Evolutionary conservation across 1,140 invertebrate genomes (phyloP).

Genomic region (Holotrichia oblita): DNA sequence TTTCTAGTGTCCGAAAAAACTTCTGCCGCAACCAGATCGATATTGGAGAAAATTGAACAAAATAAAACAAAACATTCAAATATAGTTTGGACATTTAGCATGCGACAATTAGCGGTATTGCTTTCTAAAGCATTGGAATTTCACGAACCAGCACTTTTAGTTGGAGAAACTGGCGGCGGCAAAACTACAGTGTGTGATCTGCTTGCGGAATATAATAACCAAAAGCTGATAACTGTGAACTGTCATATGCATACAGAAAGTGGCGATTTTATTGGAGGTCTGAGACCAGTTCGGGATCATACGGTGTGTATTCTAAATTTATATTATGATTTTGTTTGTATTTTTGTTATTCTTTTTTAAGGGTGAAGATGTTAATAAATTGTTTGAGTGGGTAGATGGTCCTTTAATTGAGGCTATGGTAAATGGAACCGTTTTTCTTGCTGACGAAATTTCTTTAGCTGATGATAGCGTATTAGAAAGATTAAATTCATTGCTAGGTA

Average conservation of each 20-base stretch:
- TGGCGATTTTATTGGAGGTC: slow-evolving; percentile 95
- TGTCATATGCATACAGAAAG: slow-evolving; percentile 99
- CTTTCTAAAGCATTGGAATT: slow-evolving; percentile 90
- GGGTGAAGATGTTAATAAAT: slow-evolving; percentile 61
- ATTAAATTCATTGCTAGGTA: slow-evolving; percentile 90
- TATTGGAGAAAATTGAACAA: slow-evolving; percentile 74
- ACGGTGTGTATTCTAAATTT: slow-evolving; percentile 56
- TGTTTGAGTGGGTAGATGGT: slow-evolving; percentile 99
- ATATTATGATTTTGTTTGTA: neutral
- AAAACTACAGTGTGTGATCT: slow-evolving; percentile 98
- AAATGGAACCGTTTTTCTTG: slow-evolving; percentile 87
- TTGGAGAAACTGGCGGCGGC: slow-evolving; percentile 98
- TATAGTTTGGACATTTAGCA: slow-evolving; percentile 93
- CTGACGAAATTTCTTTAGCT: slow-evolving; percentile 99
- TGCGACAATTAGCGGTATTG: slow-evolving; percentile 91
- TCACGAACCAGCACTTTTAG: slow-evolving; percentile 93
- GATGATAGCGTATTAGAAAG: slow-evolving; percentile 98
- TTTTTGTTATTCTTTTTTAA: slow-evolving; percentile 43
- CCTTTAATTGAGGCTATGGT: slow-evolving; percentile 93
- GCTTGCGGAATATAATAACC: slow-evolving; percentile 73
- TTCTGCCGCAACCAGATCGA: slow-evolving; percentile 78
- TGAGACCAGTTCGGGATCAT: slow-evolving; percentile 87
- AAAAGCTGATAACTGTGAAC: slow-evolving; percentile 84
- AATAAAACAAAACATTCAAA: slow-evolving; percentile 73
- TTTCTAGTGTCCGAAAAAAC: slow-evolving; percentile 70